phyloP scores from a whole-genome alignment of 2,113 vertebrate genomes.

The Ciconia maguari region DNA sequence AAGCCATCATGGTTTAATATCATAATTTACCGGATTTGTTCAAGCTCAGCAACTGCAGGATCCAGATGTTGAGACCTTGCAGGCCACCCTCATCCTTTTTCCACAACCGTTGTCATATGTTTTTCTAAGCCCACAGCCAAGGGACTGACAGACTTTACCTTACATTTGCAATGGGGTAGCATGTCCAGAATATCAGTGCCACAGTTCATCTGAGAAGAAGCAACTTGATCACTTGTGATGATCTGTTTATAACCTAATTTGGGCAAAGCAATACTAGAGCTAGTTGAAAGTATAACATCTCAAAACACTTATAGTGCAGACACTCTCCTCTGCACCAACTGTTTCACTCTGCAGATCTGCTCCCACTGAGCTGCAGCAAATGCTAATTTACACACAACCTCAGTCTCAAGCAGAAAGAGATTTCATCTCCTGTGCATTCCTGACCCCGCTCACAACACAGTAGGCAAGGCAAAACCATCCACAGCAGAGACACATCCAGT shows the following conservation, averaged over 20 bases:
- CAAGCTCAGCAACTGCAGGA: neutral
- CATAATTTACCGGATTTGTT: neutral
- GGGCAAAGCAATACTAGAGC: neutral
- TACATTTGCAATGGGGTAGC: fast-evolving
- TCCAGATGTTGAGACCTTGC: neutral
- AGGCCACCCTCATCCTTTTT: neutral
- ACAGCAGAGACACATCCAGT: neutral
- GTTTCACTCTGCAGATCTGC: neutral
- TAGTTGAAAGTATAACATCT: neutral
- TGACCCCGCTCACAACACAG: neutral
- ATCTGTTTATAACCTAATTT: neutral
- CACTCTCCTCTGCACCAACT: neutral
- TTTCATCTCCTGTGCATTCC: neutral
- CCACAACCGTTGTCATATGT: neutral
- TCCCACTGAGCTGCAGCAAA: neutral
- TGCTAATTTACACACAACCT: neutral
- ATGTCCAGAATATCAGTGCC: neutral
- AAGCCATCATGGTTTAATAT: neutral
- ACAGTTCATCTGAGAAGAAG: neutral
- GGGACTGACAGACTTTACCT: neutral
- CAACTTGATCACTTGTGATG: neutral
- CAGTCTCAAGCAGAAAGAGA: neutral
- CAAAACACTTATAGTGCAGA: neutral
- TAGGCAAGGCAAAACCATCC: neutral
- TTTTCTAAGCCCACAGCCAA: neutral